Evolutionary conservation across 2,113 vertebrate genomes (phyloP).

Genomic region (Catharus bicknelli): DNA sequence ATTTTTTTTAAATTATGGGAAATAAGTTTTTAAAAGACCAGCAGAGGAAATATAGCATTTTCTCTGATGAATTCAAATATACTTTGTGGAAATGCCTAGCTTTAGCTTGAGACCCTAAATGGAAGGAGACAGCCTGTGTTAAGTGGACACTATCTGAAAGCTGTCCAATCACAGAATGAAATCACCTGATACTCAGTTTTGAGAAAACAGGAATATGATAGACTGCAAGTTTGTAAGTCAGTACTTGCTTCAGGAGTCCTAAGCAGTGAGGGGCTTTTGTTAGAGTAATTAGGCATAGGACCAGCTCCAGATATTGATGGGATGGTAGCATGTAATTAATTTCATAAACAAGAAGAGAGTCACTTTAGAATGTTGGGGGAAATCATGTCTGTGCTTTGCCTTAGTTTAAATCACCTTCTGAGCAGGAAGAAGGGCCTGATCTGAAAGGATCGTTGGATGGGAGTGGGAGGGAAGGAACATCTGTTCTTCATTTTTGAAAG

Average conservation of each 20-base stretch:
- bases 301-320: neutral
- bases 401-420: neutral
- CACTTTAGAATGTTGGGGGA: neutral
- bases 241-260: neutral
- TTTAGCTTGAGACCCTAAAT: neutral
- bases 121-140: neutral
- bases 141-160: neutral
- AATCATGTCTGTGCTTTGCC: neutral
- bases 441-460: neutral
- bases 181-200: neutral
- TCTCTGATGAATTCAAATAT: neutral
- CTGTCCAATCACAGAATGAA: neutral
- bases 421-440: neutral
- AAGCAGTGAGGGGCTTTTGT: neutral
- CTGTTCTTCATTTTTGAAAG: neutral
- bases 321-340: neutral
- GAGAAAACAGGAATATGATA: neutral
- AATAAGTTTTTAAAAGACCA: neutral
- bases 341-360: neutral
- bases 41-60: neutral
- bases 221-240: neutral
- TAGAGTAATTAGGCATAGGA: neutral
- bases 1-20: neutral
- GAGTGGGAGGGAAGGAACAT: neutral
- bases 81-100: neutral